These are phyloP conservation scores for Drosophila vallismaia DNA, from an alignment of 2,888 invertebrate species.

Conservation along the genomic window DNA sequence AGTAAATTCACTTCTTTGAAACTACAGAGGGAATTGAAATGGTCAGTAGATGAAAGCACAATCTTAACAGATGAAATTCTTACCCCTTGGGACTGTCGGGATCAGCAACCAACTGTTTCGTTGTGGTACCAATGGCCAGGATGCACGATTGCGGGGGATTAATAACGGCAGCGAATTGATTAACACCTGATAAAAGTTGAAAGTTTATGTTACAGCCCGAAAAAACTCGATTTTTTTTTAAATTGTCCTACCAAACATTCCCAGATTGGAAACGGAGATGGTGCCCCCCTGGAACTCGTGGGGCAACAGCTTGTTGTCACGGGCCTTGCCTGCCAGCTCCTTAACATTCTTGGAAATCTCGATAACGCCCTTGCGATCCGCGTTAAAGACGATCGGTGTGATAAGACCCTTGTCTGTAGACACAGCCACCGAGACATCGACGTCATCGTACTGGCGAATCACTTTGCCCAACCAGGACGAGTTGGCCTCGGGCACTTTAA, in stretches of 20 bases:
- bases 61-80: background rate
- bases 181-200: no score
- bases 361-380: constrained; percentile 94
- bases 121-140: constrained; percentile 94
- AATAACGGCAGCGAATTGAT: constrained; percentile 95
- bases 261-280: constrained; percentile 96
- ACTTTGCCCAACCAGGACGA: constrained; percentile 97
- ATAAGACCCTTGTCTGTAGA: constrained; percentile 97
- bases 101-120: constrained; percentile 90
- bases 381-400: constrained; percentile 97
- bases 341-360: constrained; percentile 93
- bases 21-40: constrained; percentile 84
- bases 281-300: constrained; percentile 99
- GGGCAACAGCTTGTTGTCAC: constrained; percentile 94
- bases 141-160: constrained; percentile 98
- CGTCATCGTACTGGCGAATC: constrained; percentile 95
- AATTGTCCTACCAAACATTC: constrained; percentile 93
- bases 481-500: constrained; percentile 96
- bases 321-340: constrained; percentile 92
- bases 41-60: background rate
- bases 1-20: constrained; percentile 90
- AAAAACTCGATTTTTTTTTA: rapidly evolving
- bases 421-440: constrained; percentile 98
- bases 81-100: constrained; percentile 90
- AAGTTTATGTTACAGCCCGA: no score